Conservation (phyloP, 1,140 invertebrate genomes). For the Lanistes nyassanus region DNA sequence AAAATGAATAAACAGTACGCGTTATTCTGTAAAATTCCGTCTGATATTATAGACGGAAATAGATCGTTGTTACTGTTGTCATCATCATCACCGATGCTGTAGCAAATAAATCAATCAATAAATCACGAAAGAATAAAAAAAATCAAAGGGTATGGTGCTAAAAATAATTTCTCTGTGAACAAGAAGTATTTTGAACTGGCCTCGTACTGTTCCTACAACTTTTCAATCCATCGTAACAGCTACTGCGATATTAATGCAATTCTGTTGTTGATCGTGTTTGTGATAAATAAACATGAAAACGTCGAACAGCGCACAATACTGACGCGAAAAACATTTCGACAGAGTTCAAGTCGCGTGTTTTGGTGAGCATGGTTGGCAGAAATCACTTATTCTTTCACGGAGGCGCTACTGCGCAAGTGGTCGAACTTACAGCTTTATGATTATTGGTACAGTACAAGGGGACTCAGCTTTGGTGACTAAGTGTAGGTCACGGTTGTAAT, state of each 20-base stretch:
- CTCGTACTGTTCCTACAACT: background rate
- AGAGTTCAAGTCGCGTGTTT: background rate
- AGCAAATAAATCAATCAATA: background rate
- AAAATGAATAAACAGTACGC: too few species aligned
- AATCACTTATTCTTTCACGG: background rate
- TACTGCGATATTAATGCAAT: background rate
- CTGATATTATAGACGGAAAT: too few species aligned
- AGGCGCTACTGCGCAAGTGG: too few species aligned
- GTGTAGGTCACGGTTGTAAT: too few species aligned
- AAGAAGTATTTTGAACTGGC: background rate
- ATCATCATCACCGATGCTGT: conserved; percentile 2
- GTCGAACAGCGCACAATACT: background rate
- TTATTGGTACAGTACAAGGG: too few species aligned
- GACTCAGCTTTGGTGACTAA: too few species aligned
- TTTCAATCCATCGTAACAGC: background rate
- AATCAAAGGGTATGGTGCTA: background rate
- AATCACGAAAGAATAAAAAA: conserved; percentile 3
- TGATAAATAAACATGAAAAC: background rate
- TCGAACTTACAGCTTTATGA: too few species aligned
- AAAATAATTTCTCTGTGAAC: background rate
- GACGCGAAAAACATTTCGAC: background rate
- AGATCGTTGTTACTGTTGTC: too few species aligned
- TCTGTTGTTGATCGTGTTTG: background rate
- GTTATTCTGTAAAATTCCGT: too few species aligned
- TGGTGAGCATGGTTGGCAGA: background rate